Evolutionary conservation across 2,113 vertebrate species (phyloP).

Genomic region (Ochotona princeps): DNA sequence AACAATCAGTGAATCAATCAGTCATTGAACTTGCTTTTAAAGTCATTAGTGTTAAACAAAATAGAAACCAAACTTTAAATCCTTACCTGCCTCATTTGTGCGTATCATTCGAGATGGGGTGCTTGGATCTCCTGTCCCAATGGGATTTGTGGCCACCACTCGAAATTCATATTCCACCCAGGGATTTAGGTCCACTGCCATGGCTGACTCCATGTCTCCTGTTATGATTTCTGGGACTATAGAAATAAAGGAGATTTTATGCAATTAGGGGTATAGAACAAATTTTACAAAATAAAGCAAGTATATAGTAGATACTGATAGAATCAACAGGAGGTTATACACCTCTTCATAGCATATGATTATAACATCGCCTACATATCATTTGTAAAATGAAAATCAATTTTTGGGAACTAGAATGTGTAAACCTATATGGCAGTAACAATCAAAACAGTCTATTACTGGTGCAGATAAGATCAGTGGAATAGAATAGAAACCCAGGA

Average conservation of each 20-base stretch:
- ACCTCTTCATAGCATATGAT: not conserved
- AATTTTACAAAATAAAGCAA: not conserved
- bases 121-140: slow-evolving; percentile 97
- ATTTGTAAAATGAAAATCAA: slow-evolving; percentile 27
- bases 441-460: too few relatives aligned
- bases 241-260: slow-evolving; percentile 57
- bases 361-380: not conserved
- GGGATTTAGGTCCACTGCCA: slow-evolving; percentile 95
- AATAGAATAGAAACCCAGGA: too few relatives aligned
- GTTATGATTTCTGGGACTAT: slow-evolving; percentile 95
- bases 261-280: not conserved
- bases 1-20: not conserved
- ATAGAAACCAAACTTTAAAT: not conserved
- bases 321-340: not conserved
- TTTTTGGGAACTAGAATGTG: slow-evolving; percentile 14
- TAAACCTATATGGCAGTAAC: too few relatives aligned
- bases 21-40: not conserved
- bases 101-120: slow-evolving; percentile 92
- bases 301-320: not conserved
- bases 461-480: too few relatives aligned
- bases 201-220: slow-evolving; percentile 96
- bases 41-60: not conserved
- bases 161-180: slow-evolving; percentile 99
- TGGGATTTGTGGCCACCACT: slow-evolving; percentile 95
- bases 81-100: slow-evolving; percentile 96